Evolutionary conservation across 2,113 vertebrate species (phyloP).

Genomic region (Thalassarche chlororhynchos): DNA sequence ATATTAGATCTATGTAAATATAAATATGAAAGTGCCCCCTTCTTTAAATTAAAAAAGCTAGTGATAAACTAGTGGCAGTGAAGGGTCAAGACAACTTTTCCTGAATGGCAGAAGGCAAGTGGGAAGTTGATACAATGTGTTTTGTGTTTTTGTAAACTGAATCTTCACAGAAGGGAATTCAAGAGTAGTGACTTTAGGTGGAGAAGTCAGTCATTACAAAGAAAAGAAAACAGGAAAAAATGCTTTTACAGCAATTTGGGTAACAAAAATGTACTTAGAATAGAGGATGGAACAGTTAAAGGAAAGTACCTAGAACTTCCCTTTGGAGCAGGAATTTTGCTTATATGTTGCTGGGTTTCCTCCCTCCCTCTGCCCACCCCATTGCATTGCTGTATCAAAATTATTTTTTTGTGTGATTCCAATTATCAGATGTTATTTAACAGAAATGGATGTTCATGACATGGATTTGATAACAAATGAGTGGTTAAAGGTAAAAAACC

Average conservation of each 20-base stretch:
- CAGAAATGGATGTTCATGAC: neutral
- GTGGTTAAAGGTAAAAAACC: neutral
- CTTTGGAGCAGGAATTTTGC: neutral
- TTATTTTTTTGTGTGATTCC: neutral
- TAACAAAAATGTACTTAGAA: neutral
- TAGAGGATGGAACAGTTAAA: neutral
- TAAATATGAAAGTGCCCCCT: neutral
- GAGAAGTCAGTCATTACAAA: neutral
- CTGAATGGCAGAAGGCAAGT: neutral
- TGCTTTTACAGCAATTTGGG: neutral
- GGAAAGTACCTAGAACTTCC: neutral
- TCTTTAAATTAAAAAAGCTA: neutral
- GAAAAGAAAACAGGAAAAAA: neutral
- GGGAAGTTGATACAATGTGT: neutral
- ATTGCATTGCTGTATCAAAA: neutral
- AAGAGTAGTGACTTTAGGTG: neutral
- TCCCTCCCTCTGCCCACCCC: fast-evolving
- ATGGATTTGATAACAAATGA: neutral
- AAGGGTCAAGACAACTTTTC: neutral
- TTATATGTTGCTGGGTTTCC: neutral
- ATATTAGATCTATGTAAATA: neutral
- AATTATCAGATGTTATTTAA: neutral
- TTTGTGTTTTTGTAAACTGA: neutral
- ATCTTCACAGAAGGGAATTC: neutral
- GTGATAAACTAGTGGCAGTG: neutral